Conservation (phyloP, 2,797 vertebrate species). For the Poecilia velifera region DNA sequence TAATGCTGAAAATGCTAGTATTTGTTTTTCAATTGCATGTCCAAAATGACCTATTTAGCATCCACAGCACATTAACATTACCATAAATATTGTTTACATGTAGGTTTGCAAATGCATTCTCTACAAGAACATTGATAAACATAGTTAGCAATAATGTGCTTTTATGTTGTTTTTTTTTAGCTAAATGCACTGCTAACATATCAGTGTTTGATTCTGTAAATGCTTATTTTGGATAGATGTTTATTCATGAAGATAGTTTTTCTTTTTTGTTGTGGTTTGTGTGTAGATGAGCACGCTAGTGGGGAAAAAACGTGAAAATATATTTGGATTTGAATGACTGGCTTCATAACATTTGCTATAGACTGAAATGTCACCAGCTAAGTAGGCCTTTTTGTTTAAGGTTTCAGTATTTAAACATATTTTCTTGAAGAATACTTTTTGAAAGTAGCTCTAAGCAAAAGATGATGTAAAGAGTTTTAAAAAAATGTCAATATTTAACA, state of each 20-base stretch:
- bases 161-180: background rate
- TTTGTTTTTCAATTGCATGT: no score
- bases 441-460: background rate
- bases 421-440: background rate
- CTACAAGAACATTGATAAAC: background rate
- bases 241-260: background rate
- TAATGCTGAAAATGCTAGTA: background rate
- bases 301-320: background rate
- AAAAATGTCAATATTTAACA: background rate
- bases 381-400: background rate
- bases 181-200: background rate
- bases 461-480: background rate
- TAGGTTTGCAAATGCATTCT: background rate
- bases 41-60: no score
- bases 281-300: background rate
- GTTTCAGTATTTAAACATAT: background rate
- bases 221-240: background rate
- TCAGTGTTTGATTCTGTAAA: background rate
- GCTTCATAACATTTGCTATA: background rate
- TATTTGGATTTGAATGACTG: background rate
- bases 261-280: background rate
- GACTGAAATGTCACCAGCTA: background rate
- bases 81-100: no score
- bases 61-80: no score
- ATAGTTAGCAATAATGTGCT: background rate